Evolutionary conservation across 2,797 vertebrate species (phyloP).

Genomic region (Megaceryle alcyon): DNA sequence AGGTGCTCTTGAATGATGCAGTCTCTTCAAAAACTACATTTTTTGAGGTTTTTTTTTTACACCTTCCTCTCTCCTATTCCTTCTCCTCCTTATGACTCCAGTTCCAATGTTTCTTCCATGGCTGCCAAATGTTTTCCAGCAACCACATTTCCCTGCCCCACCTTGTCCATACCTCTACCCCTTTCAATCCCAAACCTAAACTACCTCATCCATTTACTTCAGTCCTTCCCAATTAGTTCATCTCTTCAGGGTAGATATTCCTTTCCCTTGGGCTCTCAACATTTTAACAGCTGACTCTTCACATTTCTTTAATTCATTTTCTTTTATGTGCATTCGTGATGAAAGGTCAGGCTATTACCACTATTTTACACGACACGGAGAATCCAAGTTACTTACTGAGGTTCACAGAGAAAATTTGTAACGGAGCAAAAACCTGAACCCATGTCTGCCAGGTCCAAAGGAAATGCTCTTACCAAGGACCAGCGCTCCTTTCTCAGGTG

Average conservation of each 20-base stretch:
- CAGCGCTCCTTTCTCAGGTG: not conserved
- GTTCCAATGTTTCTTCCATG: not conserved
- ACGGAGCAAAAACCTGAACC: not conserved
- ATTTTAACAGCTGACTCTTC: not conserved
- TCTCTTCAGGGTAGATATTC: not conserved
- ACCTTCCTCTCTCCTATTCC: not conserved
- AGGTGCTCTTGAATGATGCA: not conserved
- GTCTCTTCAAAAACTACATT: not conserved
- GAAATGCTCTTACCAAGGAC: not conserved
- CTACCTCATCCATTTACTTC: slow-evolving; percentile 14
- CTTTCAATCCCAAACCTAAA: not conserved
- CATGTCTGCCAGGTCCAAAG: not conserved
- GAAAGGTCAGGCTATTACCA: not conserved
- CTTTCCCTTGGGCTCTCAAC: not conserved
- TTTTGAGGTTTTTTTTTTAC: not conserved
- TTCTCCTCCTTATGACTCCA: not conserved
- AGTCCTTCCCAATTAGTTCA: slow-evolving; percentile 12
- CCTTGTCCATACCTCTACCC: not conserved
- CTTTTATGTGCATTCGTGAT: not conserved
- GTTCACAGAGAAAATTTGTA: not conserved
- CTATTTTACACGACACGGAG: not conserved
- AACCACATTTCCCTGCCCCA: not conserved
- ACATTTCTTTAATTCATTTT: slow-evolving; percentile 23
- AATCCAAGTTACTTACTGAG: not conserved
- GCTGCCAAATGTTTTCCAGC: not conserved